These are phyloP conservation scores for Gasterosteus nipponicus DNA, from an alignment of 2,113 vertebrate species.

Conservation along the genomic window DNA sequence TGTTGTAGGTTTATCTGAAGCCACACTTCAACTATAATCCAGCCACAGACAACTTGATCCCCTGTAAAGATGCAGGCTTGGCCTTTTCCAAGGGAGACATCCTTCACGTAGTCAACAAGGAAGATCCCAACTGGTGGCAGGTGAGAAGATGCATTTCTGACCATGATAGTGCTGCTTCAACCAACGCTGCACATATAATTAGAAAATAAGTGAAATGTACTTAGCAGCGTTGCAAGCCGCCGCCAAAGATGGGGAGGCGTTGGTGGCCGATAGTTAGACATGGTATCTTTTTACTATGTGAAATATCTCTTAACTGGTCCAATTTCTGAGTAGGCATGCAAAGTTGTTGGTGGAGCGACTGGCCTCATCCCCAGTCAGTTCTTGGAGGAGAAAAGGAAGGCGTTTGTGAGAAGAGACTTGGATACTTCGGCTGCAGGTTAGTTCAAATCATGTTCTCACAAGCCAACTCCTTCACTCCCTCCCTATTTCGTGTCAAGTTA, in stretches of 20 bases:
- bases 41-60: conserved; percentile 93
- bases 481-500: not conserved
- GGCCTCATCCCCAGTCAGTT: conserved; percentile 98
- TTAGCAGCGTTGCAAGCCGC: not conserved
- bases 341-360: conserved; percentile 90
- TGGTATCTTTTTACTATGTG: not conserved
- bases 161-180: not conserved
- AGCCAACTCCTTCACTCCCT: not conserved
- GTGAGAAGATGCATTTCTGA: conserved; percentile 73
- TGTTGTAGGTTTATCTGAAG: conserved; percentile 91
- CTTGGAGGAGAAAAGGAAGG: conserved; percentile 98
- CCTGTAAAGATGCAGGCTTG: conserved; percentile 97
- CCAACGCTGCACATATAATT: not conserved
- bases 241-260: not conserved
- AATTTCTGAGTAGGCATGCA: conserved; percentile 83
- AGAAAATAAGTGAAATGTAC: not conserved
- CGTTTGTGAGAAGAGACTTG: conserved; percentile 95
- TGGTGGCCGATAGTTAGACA: not conserved
- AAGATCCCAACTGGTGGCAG: conserved; percentile 99
- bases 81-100: conserved; percentile 95
- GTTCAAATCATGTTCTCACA: conserved; percentile 5
- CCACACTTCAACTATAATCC: conserved; percentile 98
- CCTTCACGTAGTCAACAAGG: conserved; percentile 96
- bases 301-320: conserved; percentile 3
- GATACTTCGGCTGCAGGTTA: conserved; percentile 84